Evolutionary conservation across 2,797 vertebrate species (phyloP).

Genomic region (Bovichtus variegatus): DNA sequence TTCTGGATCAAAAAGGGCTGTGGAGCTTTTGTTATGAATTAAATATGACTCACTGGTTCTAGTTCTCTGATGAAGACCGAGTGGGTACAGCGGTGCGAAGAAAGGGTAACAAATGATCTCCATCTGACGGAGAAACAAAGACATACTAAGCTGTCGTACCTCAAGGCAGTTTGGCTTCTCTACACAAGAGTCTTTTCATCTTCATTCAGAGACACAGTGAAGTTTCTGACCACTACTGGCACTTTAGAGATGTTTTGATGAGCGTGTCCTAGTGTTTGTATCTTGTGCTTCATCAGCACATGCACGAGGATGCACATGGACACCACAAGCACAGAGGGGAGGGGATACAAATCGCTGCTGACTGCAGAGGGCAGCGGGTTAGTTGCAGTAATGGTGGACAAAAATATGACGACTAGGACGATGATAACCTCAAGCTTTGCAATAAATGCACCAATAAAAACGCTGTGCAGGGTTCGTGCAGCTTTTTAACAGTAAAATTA

Average conservation of each 20-base stretch:
- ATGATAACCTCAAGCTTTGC: too few relatives aligned
- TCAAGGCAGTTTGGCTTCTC: not conserved
- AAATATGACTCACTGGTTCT: slow-evolving; percentile 57
- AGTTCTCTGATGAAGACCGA: slow-evolving; percentile 6
- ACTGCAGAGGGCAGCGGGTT: not conserved
- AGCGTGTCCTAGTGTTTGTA: not conserved
- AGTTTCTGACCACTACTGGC: not conserved
- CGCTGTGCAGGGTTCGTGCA: too few relatives aligned
- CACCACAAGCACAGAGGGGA: not conserved
- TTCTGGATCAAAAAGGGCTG: not conserved
- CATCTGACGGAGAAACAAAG: slow-evolving; percentile 35
- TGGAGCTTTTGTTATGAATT: slow-evolving; percentile 10
- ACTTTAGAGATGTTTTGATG: not conserved
- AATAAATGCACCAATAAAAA: too few relatives aligned
- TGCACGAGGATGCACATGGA: too few relatives aligned
- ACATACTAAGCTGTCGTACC: not conserved
- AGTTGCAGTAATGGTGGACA: not conserved
- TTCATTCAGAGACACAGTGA: not conserved
- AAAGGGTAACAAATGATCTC: not conserved
- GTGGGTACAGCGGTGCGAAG: not conserved
- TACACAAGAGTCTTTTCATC: not conserved
- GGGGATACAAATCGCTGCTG: not conserved
- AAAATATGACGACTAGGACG: not conserved
- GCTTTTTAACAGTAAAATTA: too few relatives aligned
- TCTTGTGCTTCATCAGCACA: not conserved